Conservation (phyloP, 2,113 vertebrate genomes). For the Alaudala cheleensis region DNA sequence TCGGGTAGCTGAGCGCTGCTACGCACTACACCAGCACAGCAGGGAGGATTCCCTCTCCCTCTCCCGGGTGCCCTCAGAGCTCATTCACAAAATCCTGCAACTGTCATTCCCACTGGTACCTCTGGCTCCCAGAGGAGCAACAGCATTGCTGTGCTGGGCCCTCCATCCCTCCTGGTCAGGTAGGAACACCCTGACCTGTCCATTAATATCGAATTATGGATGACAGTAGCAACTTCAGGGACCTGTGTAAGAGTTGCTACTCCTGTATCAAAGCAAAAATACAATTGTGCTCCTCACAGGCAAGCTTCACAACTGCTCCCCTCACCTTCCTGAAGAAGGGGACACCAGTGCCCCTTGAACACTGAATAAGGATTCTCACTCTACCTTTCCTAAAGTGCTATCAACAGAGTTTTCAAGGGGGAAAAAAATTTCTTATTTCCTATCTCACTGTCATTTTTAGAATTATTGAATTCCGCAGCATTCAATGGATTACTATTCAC, state of each 20-base stretch:
- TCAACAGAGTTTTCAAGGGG: not conserved
- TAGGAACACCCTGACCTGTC: not conserved
- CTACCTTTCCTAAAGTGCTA: not conserved
- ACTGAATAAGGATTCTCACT: not conserved
- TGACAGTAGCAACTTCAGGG: not conserved
- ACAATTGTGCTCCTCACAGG: not conserved
- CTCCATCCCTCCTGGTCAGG: not conserved
- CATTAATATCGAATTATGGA: not conserved
- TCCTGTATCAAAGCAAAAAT: not conserved
- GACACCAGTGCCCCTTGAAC: not conserved
- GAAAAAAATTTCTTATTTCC: not conserved
- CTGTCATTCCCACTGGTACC: rapidly evolving
- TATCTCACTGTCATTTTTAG: not conserved
- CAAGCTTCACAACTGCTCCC: not conserved
- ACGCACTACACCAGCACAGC: rapidly evolving
- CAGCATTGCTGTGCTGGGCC: not conserved
- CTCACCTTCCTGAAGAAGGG: not conserved
- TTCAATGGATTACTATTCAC: not conserved
- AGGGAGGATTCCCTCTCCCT: not conserved
- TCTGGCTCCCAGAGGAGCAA: not conserved
- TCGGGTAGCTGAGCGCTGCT: not conserved
- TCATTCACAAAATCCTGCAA: not conserved
- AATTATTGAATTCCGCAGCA: not conserved
- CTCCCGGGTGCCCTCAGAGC: not conserved
- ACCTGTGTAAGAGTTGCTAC: not conserved